phyloP scores from a whole-genome alignment of 2,888 invertebrate genomes.

The Scaptomyza tumidula region DNA sequence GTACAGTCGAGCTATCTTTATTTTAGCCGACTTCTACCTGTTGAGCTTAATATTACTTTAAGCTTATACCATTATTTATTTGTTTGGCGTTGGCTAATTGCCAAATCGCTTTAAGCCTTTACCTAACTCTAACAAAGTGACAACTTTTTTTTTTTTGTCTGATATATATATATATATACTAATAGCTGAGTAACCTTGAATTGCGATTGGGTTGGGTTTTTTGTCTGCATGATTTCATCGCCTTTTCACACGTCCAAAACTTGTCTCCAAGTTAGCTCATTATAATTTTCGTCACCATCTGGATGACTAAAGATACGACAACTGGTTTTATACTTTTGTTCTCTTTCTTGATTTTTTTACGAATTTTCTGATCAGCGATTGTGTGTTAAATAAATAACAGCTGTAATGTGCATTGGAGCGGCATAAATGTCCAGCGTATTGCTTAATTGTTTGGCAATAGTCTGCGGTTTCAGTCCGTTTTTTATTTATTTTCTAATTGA shows the following conservation, averaged over 20 bases:
- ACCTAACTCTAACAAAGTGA: constrained; percentile 42
- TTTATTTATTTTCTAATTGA: constrained; percentile 42
- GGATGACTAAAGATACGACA: constrained; percentile 64
- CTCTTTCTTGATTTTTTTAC: constrained; percentile 34
- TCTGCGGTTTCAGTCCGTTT: constrained; percentile 22
- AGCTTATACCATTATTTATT: constrained; percentile 14
- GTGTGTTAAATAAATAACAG: constrained; percentile 30
- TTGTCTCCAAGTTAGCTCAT: constrained; percentile 61
- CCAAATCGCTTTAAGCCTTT: constrained; percentile 45
- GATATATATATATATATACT: constrained; percentile 32
- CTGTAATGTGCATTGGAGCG: constrained; percentile 18
- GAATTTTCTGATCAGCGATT: constrained; percentile 46
- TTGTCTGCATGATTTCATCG: constrained; percentile 72
- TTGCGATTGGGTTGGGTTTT: constrained; percentile 44
- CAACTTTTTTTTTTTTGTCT: constrained; percentile 45
- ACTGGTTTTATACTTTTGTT: constrained; percentile 53
- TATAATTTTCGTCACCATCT: constrained; percentile 70
- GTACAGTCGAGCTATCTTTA: not conserved
- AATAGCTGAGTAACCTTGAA: constrained; percentile 60
- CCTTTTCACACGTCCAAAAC: constrained; percentile 48
- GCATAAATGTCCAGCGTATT: constrained; percentile 20
- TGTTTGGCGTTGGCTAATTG: constrained; percentile 49
- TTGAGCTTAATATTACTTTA: constrained; percentile 11
- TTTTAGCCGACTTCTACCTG: not conserved
- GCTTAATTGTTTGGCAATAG: constrained; percentile 46